phyloP scores from a whole-genome alignment of 2,797 vertebrate genomes.

The Gallinago stenura region DNA sequence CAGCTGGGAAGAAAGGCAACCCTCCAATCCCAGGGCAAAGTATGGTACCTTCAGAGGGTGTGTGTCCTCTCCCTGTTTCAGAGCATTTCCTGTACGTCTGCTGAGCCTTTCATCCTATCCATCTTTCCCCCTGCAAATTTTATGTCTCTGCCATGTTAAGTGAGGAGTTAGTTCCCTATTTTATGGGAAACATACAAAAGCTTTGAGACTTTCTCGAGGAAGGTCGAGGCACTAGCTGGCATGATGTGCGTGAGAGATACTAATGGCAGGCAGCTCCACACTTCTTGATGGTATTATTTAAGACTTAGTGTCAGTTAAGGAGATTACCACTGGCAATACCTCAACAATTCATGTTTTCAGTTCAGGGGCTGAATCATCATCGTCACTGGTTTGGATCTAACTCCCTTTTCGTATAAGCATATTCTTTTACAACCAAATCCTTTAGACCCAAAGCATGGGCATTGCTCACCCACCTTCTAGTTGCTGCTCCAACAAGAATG shows the following conservation, averaged over 20 bases:
- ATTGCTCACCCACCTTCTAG: background rate
- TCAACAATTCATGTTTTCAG: background rate
- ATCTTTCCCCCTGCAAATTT: background rate
- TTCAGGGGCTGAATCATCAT: background rate
- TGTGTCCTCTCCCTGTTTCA: background rate
- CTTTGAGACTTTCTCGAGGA: background rate
- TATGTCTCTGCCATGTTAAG: background rate
- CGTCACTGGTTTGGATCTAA: background rate
- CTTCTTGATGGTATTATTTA: background rate
- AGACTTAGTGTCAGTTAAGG: background rate
- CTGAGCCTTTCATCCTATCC: background rate
- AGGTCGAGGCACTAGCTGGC: background rate
- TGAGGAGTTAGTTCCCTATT: background rate
- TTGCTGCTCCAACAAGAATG: background rate
- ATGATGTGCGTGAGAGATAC: background rate
- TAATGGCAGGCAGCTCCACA: background rate
- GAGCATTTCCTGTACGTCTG: background rate
- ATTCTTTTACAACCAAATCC: background rate
- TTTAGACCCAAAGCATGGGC: background rate
- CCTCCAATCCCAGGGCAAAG: conserved; percentile 13
- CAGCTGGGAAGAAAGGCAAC: background rate
- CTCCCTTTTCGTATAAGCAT: background rate
- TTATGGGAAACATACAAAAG: background rate
- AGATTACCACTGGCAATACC: background rate
- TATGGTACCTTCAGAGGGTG: background rate